phyloP scores from a whole-genome alignment of 1,140 invertebrate genomes.

The Heliconius eleuchia region DNA sequence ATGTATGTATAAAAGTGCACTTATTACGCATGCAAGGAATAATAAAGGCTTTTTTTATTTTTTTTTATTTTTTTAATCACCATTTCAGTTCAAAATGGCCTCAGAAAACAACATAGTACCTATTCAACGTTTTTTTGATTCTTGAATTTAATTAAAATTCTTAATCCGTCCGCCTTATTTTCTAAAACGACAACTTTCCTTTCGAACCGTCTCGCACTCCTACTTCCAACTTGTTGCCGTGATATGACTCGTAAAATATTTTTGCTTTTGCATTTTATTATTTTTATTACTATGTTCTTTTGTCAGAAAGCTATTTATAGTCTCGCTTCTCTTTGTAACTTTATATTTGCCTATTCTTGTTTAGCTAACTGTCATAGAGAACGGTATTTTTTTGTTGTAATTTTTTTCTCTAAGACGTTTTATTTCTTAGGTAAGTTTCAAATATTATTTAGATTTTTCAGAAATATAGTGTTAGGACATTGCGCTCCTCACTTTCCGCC shows the following conservation, averaged over 20 bases:
- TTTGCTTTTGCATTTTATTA: background rate
- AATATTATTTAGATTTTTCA: too few species aligned
- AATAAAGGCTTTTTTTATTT: too few species aligned
- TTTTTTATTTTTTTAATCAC: too few species aligned
- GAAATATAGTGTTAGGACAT: too few species aligned
- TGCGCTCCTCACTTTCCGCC: too few species aligned
- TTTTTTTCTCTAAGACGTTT: background rate
- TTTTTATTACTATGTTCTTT: constrained; percentile 9
- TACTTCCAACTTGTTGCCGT: constrained; percentile 9
- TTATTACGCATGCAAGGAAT: too few species aligned
- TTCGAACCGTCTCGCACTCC: background rate
- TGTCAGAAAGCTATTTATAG: constrained; percentile 1
- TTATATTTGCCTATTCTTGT: background rate
- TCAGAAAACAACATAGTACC: too few species aligned
- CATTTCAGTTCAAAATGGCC: too few species aligned
- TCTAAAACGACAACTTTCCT: constrained; percentile 5
- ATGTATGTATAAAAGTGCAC: too few species aligned
- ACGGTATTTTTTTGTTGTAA: background rate
- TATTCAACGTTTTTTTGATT: too few species aligned
- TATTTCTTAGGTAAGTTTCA: background rate
- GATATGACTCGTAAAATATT: constrained; percentile 13
- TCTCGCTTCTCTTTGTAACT: constrained; percentile 5
- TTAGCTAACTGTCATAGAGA: background rate
- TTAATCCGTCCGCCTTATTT: constrained; percentile 3
- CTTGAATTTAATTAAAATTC: background rate